Evolutionary conservation across 2,888 invertebrate species (phyloP), one percentile per base, ranked within the genome.

Genomic region (Drosophila subsilvestris): DNA sequence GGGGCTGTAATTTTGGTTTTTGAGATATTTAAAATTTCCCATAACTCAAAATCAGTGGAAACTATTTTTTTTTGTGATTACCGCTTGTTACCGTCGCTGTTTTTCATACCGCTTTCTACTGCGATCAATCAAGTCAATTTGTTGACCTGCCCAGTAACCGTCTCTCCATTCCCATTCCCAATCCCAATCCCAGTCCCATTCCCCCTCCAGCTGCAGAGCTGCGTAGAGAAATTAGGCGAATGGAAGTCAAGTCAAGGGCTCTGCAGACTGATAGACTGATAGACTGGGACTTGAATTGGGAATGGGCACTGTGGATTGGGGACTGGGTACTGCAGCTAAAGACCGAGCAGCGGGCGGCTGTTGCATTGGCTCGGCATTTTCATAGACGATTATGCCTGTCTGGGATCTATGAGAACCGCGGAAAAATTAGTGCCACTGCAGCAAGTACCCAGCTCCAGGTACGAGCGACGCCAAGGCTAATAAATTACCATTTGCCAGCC

Each of bases 1-100:
- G 65, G 69, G 62, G 69, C 76, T 78, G 88, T 89, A 85, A 83
- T 89, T 89, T 86, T 63, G 37, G 56, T 37, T 58, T 70, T 81
- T 58, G 72, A 75, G 68, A 75, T 75, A 73, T 78, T 76, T 78
- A 71, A 81, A 83, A 83, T 82, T 89, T 90, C 88, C 88, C 90
- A 90, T 89, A 89, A 90, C 78, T 88, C 87, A 90, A 89, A 90
- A 88, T 84, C 85, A 88, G 83, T 89, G 84, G 79, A 87, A 89
- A 89, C 86, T 85, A 88, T 89, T 87, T 84, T 25, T 25, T 25
- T 76, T 82, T 87, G 86, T 89, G 89, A 90, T 90, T 90, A 86
- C 84, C 79, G 86, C 82, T 84, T 82, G 78, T 83, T 83, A 78
- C 80, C 67, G 37, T n/a, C 37, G 78, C 76, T 76, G 80, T 79